Conservation (phyloP, 2,797 vertebrate species). For the Poecilia velifera region DNA sequence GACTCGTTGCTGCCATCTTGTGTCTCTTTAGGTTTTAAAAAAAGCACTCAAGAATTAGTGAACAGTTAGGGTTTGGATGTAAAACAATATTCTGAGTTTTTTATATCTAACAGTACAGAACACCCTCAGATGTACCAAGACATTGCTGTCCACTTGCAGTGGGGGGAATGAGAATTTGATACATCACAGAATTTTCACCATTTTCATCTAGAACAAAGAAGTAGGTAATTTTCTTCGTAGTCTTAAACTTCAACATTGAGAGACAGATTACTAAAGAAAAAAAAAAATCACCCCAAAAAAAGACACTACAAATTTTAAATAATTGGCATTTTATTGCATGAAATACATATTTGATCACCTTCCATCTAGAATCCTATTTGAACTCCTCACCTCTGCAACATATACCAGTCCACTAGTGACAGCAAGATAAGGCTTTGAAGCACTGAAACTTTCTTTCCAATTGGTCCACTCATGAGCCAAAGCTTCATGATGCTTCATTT, state of each 20-base stretch:
- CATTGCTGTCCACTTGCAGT: neutral
- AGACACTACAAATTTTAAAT: neutral
- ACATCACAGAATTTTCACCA: neutral
- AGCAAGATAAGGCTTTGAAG: neutral
- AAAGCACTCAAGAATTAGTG: neutral
- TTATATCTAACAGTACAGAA: neutral
- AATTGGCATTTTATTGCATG: neutral
- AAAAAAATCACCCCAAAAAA: neutral
- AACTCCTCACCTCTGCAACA: neutral
- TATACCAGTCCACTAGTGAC: neutral
- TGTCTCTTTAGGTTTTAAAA: constrained; percentile 26
- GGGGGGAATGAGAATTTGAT: neutral
- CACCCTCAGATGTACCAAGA: neutral
- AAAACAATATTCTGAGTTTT: neutral
- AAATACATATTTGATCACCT: neutral
- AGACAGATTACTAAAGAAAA: neutral
- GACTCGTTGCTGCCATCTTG: constrained; percentile 72
- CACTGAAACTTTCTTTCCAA: neutral
- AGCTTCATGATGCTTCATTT: neutral
- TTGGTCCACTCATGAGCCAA: neutral
- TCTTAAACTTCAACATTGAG: neutral
- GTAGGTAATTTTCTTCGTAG: neutral
- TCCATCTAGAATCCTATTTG: neutral
- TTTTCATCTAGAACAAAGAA: neutral
- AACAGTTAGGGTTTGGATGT: neutral